These are phyloP conservation scores for Cottoperca gobio DNA, from an alignment of 2,797 vertebrate species.

Conservation along the genomic window DNA sequence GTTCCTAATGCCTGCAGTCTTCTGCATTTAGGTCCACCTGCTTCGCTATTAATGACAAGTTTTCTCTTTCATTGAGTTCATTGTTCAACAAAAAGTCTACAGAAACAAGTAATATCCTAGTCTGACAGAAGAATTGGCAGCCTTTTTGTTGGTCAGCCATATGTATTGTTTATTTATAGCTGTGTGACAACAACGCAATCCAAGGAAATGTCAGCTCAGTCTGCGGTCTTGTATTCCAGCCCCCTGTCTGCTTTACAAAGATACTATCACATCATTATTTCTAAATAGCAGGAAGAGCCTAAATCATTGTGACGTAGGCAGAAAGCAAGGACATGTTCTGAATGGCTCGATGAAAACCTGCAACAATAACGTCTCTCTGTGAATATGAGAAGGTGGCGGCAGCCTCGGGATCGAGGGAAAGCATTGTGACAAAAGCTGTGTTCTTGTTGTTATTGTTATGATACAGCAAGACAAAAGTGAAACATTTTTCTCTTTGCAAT, in stretches of 20 bases:
- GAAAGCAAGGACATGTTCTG: slow-evolving; percentile 37
- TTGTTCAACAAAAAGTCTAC: not conserved
- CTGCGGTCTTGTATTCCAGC: slow-evolving; percentile 34
- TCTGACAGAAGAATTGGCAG: not conserved
- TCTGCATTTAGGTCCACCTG: too few relatives aligned
- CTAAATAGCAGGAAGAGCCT: slow-evolving; percentile 48
- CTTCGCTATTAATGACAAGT: too few relatives aligned
- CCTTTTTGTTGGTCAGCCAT: slow-evolving; percentile 20
- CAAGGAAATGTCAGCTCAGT: slow-evolving; percentile 37
- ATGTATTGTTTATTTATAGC: slow-evolving; percentile 46
- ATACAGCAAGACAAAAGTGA: slow-evolving; percentile 49
- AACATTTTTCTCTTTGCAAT: slow-evolving; percentile 50
- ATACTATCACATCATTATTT: slow-evolving; percentile 60
- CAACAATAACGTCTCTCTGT: slow-evolving; percentile 32
- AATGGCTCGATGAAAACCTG: slow-evolving; percentile 43
- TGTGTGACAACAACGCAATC: slow-evolving; percentile 17
- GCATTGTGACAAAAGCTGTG: slow-evolving; percentile 44
- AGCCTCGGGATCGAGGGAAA: slow-evolving; percentile 37
- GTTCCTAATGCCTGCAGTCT: too few relatives aligned
- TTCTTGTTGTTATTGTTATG: slow-evolving; percentile 63
- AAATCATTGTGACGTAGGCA: slow-evolving; percentile 42
- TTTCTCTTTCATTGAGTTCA: not conserved
- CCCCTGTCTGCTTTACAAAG: slow-evolving; percentile 41
- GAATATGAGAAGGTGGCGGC: slow-evolving; percentile 36
- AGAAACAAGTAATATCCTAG: not conserved